phyloP scores from a whole-genome alignment of 2,797 vertebrate species.

The Danio choprae region DNA sequence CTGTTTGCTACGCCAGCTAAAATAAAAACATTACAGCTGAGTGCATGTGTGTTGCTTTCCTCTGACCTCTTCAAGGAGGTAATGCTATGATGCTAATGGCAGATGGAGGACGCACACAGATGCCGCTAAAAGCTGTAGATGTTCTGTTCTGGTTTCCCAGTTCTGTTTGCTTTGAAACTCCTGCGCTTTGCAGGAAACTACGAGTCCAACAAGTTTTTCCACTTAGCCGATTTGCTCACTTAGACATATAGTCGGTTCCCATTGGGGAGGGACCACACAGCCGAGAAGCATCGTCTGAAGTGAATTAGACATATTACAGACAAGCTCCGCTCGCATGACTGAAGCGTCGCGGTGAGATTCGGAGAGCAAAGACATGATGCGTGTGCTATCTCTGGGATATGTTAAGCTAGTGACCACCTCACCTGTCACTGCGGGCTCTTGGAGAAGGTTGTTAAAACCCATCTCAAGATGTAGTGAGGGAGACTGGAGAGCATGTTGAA shows the following conservation, averaged over 20 bases:
- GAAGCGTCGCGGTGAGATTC: conserved; percentile 9
- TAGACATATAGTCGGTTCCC: conserved; percentile 29
- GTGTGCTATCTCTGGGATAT: neutral
- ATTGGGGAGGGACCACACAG: conserved; percentile 21
- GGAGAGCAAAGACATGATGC: conserved; percentile 6
- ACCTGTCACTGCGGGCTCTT: conserved; percentile 38
- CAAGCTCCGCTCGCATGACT: conserved; percentile 37
- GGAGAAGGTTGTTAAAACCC: conserved; percentile 46
- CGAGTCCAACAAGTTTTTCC: conserved; percentile 38
- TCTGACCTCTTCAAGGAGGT: conserved; percentile 1
- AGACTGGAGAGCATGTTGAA: conserved; percentile 42
- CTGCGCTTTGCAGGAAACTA: conserved; percentile 9
- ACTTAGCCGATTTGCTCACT: conserved; percentile 39
- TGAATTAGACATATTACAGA: conserved; percentile 52
- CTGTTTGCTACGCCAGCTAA: conserved; percentile 20
- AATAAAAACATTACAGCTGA: neutral
- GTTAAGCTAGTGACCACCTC: conserved; percentile 25
- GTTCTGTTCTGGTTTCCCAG: neutral
- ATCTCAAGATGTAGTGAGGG: conserved; percentile 36
- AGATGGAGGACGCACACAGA: conserved; percentile 3
- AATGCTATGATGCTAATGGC: conserved; percentile 17
- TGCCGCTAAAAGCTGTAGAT: neutral
- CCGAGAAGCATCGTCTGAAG: conserved; percentile 6
- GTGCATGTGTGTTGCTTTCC: neutral
- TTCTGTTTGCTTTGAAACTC: conserved; percentile 20